Conservation (phyloP, 2,888 invertebrate genomes). For the Pomacea canaliculata region DNA sequence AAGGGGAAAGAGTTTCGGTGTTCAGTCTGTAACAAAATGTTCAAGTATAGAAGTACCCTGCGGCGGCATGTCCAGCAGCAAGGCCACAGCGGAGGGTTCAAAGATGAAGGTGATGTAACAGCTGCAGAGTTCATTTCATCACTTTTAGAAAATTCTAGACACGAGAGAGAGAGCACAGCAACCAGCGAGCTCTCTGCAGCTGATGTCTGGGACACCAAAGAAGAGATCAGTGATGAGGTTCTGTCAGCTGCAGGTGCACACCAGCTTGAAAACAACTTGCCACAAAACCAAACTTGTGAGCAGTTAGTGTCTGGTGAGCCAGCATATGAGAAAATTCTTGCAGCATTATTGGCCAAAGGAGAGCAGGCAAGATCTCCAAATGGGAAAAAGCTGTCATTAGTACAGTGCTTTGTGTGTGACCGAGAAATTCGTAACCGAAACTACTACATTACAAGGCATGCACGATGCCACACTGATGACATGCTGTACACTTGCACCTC, state of each 20-base stretch:
- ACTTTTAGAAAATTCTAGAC: neutral
- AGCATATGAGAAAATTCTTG: constrained; percentile 21
- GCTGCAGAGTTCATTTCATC: neutral
- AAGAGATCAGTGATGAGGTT: neutral
- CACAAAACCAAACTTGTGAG: neutral
- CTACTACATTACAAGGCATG: constrained; percentile 24
- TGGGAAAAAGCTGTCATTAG: constrained; percentile 17
- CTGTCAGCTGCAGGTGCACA: neutral
- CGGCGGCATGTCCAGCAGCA: constrained; percentile 18
- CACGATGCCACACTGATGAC: constrained; percentile 22
- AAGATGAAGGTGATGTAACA: neutral
- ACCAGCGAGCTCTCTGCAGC: neutral
- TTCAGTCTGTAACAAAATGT: constrained; percentile 20
- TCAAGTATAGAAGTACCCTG: constrained; percentile 15
- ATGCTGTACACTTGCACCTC: constrained; percentile 15
- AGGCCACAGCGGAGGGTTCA: constrained; percentile 7
- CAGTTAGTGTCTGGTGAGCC: constrained; percentile 5
- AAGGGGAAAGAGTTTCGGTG: constrained; percentile 18
- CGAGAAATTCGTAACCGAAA: constrained; percentile 22
- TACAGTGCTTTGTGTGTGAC: constrained; percentile 25
- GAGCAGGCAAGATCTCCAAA: constrained; percentile 11
- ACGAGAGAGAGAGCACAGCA: neutral
- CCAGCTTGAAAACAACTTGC: neutral
- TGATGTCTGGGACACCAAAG: neutral
- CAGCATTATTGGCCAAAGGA: constrained; percentile 11